phyloP scores from a whole-genome alignment of 2,797 vertebrate genomes.

The Crax fasciolata region DNA sequence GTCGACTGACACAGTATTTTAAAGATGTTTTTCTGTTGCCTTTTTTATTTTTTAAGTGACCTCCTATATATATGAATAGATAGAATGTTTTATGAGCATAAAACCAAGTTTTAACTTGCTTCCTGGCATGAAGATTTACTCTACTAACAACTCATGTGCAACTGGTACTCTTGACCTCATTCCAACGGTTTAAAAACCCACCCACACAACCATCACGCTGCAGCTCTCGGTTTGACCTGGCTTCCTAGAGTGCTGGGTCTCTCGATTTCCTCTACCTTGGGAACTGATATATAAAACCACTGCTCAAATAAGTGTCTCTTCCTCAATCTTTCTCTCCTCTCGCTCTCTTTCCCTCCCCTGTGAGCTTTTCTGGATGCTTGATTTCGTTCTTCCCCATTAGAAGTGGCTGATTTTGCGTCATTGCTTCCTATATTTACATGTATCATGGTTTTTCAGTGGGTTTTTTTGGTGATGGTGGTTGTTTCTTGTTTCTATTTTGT shows the following conservation, averaged over 20 bases:
- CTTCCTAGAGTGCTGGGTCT: conserved; percentile 58
- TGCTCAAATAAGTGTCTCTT: conserved; percentile 76
- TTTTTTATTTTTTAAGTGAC: conserved; percentile 83
- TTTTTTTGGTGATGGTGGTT: conserved; percentile 33
- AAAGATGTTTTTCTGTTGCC: conserved; percentile 78
- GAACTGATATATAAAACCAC: conserved; percentile 76
- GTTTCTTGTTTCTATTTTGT: conserved; percentile 64
- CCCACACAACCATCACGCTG: conserved; percentile 68
- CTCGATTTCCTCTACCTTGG: conserved; percentile 66
- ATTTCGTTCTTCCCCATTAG: conserved; percentile 70
- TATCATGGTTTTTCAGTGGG: conserved; percentile 61
- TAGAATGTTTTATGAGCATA: conserved; percentile 77
- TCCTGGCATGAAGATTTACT: conserved; percentile 76
- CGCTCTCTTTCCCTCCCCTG: background rate
- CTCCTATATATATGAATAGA: conserved; percentile 80
- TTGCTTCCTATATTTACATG: conserved; percentile 75
- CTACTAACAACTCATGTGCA: conserved; percentile 80
- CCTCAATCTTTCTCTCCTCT: conserved; percentile 53
- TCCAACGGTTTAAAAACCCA: conserved; percentile 64
- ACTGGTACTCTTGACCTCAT: conserved; percentile 83
- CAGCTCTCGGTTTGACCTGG: conserved; percentile 76
- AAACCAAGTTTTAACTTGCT: conserved; percentile 77
- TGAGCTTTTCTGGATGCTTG: conserved; percentile 73
- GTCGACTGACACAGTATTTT: conserved; percentile 80
- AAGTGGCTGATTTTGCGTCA: conserved; percentile 73